Conservation (phyloP, 2,797 vertebrate genomes). For the Spinus pinus region DNA sequence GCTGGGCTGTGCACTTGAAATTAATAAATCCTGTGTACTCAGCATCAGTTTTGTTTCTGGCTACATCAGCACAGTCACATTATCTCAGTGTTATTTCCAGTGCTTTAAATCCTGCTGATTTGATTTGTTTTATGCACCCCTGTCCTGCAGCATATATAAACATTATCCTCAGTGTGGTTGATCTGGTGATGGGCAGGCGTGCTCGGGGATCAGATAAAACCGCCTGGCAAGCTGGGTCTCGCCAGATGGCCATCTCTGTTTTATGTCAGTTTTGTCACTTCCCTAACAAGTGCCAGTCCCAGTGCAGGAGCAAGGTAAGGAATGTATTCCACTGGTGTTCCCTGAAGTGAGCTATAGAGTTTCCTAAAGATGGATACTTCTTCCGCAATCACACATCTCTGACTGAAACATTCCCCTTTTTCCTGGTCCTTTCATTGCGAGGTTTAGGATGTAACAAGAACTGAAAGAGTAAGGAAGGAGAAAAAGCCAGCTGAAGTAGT, state of each 20-base stretch:
- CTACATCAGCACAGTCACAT: not conserved
- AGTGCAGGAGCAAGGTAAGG: not conserved
- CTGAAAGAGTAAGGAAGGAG: not conserved
- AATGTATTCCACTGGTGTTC: not conserved
- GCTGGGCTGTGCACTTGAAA: not conserved
- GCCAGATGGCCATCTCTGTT: slow-evolving; percentile 31
- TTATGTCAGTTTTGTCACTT: slow-evolving; percentile 20
- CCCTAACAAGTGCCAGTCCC: not conserved
- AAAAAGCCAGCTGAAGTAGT: not conserved
- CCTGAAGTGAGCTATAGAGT: not conserved
- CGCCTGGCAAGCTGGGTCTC: not conserved
- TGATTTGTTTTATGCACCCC: not conserved
- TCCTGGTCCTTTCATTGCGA: not conserved
- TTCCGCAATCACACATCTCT: not conserved
- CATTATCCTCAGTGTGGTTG: not conserved
- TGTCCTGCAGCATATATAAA: not conserved
- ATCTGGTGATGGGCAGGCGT: not conserved
- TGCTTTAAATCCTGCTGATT: not conserved
- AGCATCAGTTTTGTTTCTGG: not conserved
- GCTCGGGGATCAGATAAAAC: not conserved
- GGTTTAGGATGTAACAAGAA: not conserved
- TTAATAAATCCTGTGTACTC: not conserved
- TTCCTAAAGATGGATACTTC: not conserved
- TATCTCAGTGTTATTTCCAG: not conserved
- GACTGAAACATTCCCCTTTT: not conserved